These are phyloP conservation scores for Drosophila kanapiae DNA, from an alignment of 1,140 invertebrate genomes.

Conservation along the genomic window DNA sequence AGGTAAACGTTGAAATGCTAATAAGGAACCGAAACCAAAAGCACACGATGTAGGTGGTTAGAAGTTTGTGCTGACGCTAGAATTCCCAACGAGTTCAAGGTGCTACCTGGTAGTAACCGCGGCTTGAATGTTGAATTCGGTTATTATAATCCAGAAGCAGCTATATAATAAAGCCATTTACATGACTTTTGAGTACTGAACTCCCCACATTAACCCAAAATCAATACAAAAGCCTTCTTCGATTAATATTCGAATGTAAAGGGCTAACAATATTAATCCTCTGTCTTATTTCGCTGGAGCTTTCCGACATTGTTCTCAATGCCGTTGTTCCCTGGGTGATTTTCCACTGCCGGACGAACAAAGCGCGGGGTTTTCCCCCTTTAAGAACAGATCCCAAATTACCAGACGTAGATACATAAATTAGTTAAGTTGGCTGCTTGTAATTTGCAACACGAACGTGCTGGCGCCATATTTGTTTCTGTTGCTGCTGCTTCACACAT, in stretches of 20 bases:
- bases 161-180: background rate
- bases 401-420: slow-evolving; percentile 58
- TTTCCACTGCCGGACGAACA: slow-evolving; percentile 29
- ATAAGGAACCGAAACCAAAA: background rate
- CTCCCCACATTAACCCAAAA: too few species aligned
- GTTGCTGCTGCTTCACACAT: slow-evolving; percentile 24
- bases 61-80: background rate
- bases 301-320: slow-evolving; percentile 37
- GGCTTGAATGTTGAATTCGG: background rate
- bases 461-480: slow-evolving; percentile 56
- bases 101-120: background rate
- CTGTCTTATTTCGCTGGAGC: slow-evolving; percentile 15
- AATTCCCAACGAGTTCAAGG: background rate
- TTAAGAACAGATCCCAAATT: slow-evolving; percentile 60
- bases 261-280: slow-evolving; percentile 11
- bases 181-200: too few species aligned
- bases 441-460: slow-evolving; percentile 73
- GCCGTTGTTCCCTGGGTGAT: slow-evolving; percentile 27
- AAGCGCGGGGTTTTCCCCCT: slow-evolving; percentile 18
- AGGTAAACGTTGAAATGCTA: too few species aligned
- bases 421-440: slow-evolving; percentile 47
- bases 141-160: background rate
- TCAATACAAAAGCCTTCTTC: too few species aligned
- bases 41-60: background rate
- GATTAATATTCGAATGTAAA: background rate